These are phyloP conservation scores for Acipenser ruthenus DNA, from an alignment of 2,797 vertebrate genomes.

Conservation along the genomic window DNA sequence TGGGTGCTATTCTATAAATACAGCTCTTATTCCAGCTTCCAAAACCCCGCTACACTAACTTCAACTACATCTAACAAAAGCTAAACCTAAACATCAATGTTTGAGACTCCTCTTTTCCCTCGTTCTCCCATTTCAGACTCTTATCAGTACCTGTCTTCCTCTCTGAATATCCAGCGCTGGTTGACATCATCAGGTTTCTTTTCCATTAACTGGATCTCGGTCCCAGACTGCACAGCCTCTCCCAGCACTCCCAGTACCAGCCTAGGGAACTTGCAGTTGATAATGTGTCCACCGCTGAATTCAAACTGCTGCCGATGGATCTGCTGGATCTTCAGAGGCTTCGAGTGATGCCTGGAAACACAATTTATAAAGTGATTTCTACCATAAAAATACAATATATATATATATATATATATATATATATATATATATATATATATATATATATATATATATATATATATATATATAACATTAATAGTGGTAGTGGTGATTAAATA, in stretches of 20 bases:
- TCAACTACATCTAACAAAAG: neutral
- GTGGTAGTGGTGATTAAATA: too few species aligned
- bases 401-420: too few species aligned
- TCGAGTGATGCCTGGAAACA: conserved; percentile 24
- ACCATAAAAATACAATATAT: too few species aligned
- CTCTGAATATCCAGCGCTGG: conserved; percentile 26
- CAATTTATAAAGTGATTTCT: neutral
- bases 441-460: too few species aligned
- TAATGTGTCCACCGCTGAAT: conserved; percentile 33
- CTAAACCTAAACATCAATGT: too few species aligned
- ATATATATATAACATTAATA: too few species aligned
- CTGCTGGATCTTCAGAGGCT: conserved; percentile 18
- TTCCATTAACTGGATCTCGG: conserved; percentile 23
- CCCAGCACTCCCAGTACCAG: conserved; percentile 23
- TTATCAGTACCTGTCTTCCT: conserved; percentile 24
- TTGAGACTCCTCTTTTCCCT: too few species aligned
- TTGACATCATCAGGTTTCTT: conserved; percentile 21
- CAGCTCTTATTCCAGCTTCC: neutral
- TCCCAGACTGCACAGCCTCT: conserved; percentile 13
- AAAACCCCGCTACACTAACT: neutral
- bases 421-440: too few species aligned
- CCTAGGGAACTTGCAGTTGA: conserved; percentile 19
- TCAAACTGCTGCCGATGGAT: conserved; percentile 34
- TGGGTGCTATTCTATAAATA: too few species aligned
- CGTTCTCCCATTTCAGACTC: neutral